Conservation (phyloP, 2,888 invertebrate genomes). For the Andrena marginata region DNA sequence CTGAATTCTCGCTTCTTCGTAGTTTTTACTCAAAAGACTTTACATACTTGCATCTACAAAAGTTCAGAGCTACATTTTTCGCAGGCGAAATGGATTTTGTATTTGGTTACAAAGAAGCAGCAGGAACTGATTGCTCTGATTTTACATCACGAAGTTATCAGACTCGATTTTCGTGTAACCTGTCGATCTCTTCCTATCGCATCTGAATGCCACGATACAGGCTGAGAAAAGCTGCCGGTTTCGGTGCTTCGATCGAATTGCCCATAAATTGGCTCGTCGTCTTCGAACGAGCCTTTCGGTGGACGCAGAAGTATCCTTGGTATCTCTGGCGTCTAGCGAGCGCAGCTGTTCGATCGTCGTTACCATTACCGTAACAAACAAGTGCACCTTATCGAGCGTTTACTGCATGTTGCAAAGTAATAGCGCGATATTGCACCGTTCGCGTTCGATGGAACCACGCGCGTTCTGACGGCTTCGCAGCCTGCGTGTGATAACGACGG, state of each 20-base stretch:
- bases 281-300: background rate
- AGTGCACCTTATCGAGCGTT: slow-evolving; percentile 56
- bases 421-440: slow-evolving; percentile 48
- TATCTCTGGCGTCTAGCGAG: background rate
- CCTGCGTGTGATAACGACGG: slow-evolving; percentile 32
- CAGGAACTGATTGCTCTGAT: background rate
- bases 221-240: background rate
- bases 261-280: background rate
- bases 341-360: slow-evolving; percentile 44
- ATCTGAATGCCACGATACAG: background rate
- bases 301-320: slow-evolving; percentile 3
- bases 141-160: background rate
- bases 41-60: too few relatives aligned
- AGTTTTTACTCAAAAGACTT: too few relatives aligned
- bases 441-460: slow-evolving; percentile 20
- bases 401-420: slow-evolving; percentile 45
- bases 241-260: background rate
- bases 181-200: slow-evolving; percentile 18
- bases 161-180: slow-evolving; percentile 1
- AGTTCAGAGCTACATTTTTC: background rate
- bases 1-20: background rate
- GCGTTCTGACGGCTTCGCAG: background rate
- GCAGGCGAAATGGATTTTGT: background rate
- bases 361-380: slow-evolving; percentile 55
- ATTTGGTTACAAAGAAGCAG: slow-evolving; percentile 1